Evolutionary conservation across 2,113 vertebrate species (phyloP).

Genomic region (Hydrolagus affinis): DNA sequence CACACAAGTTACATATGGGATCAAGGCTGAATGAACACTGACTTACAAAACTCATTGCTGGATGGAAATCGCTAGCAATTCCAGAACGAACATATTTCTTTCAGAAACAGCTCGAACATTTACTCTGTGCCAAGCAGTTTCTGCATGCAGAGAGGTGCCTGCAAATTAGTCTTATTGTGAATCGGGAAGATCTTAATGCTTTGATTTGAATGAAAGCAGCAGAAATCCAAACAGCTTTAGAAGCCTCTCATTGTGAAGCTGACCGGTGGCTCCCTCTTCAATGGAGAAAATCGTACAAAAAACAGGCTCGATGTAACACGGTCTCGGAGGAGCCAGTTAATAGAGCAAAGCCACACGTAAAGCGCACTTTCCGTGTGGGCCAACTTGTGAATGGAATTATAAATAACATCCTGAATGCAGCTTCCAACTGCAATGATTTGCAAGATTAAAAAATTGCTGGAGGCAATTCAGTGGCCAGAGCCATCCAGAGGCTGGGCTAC

Average conservation of each 20-base stretch:
- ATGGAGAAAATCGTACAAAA: not conserved
- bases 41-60: slow-evolving; percentile 4
- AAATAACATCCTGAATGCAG: not conserved
- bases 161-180: not conserved
- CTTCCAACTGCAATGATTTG: slow-evolving; percentile 12
- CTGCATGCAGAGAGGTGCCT: not conserved
- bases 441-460: not conserved
- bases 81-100: not conserved
- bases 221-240: not conserved
- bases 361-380: not conserved
- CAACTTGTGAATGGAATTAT: slow-evolving; percentile 4
- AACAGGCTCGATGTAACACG: too few species aligned
- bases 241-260: too few species aligned
- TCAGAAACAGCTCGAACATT: slow-evolving; percentile 11
- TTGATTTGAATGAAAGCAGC: not conserved
- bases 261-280: not conserved
- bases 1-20: slow-evolving; percentile 29
- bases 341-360: not conserved
- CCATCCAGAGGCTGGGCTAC: too few species aligned
- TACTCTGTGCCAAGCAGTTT: not conserved
- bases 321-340: not conserved
- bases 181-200: not conserved
- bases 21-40: slow-evolving; percentile 9
- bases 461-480: not conserved
- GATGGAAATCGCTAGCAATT: not conserved